A percentile compares a stretch with the other conserved stretches of the same genome.
Evolutionary conservation across 2,888 invertebrate genomes (phyloP).

Genomic region (Lepetodrilus schrolli): DNA sequence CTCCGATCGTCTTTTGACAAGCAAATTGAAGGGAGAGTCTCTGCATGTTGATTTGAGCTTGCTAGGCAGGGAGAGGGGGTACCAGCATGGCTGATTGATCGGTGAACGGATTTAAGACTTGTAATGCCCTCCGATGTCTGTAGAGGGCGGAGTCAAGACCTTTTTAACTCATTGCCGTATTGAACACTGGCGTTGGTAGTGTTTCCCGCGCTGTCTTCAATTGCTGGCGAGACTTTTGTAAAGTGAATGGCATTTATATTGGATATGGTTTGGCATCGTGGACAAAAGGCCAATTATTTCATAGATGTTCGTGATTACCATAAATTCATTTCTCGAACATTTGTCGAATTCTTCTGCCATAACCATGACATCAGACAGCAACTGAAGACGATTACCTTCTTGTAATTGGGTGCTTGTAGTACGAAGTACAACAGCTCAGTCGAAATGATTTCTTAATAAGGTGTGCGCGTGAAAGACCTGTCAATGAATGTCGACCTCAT

Average conservation of each 20-base stretch:
- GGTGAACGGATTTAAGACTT: slow-evolving; percentile 11
- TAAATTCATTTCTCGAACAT: slow-evolving; percentile 8
- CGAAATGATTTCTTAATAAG: too few relatives aligned
- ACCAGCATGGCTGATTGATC: slow-evolving; percentile 4
- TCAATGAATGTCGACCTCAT: too few relatives aligned
- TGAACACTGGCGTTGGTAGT: slow-evolving; percentile 1
- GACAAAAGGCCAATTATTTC: slow-evolving; percentile 13
- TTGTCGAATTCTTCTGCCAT: not conserved
- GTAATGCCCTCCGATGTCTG: not conserved
- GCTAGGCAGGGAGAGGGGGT: not conserved
- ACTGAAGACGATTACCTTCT: not conserved
- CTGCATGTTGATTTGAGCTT: slow-evolving; percentile 16
- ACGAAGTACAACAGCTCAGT: too few relatives aligned
- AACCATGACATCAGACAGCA: not conserved
- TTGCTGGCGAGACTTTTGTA: slow-evolving; percentile 4
- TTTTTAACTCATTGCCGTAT: not conserved
- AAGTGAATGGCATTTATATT: slow-evolving; percentile 19
- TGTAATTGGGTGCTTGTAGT: not conserved
- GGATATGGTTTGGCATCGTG: not conserved
- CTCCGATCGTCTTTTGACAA: slow-evolving; percentile 10
- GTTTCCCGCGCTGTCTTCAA: slow-evolving; percentile 14
- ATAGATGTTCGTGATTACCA: slow-evolving; percentile 10
- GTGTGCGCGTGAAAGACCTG: too few relatives aligned
- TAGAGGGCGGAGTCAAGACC: slow-evolving; percentile 3
- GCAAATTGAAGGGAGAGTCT: slow-evolving; percentile 15